Evolutionary conservation across 2,113 vertebrate species (phyloP).

Genomic region (Ailuropoda melanoleuca): DNA sequence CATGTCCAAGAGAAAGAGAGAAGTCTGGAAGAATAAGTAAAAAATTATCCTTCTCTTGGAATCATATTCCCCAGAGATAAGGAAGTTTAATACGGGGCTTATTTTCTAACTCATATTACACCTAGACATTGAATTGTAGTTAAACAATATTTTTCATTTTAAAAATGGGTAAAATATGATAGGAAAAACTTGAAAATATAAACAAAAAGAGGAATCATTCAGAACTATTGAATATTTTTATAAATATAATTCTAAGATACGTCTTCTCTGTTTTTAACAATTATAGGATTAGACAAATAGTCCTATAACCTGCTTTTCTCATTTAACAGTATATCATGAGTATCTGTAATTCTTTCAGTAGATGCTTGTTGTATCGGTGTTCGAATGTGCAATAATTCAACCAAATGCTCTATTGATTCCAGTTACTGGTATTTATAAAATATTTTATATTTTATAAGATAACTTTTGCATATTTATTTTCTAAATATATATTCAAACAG

Average conservation of each 20-base stretch:
- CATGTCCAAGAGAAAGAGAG: background rate
- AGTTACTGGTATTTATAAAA: conserved; percentile 36
- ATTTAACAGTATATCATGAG: background rate
- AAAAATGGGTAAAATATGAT: background rate
- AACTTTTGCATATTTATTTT: conserved; percentile 28
- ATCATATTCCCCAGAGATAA: background rate
- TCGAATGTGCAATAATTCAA: background rate
- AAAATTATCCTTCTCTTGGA: background rate
- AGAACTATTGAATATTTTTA: conserved; percentile 2
- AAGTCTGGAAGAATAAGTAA: background rate
- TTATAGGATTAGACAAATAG: conserved; percentile 2
- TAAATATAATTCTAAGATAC: background rate
- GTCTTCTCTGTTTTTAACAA: conserved; percentile 11
- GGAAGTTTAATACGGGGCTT: background rate
- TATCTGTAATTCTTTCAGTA: background rate
- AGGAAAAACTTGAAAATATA: conserved; percentile 38
- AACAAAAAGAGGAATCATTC: conserved; percentile 13
- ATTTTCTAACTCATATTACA: background rate
- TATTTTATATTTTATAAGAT: background rate
- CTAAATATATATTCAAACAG: conserved; percentile 23
- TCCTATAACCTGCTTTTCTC: conserved; percentile 2
- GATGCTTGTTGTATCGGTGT: background rate
- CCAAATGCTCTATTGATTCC: conserved; percentile 23
- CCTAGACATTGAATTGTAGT: background rate
- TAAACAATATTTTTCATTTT: conserved; percentile 42